These are phyloP conservation scores for Pelobates cultripes DNA, from an alignment of 2,797 vertebrate species.

Conservation along the genomic window DNA sequence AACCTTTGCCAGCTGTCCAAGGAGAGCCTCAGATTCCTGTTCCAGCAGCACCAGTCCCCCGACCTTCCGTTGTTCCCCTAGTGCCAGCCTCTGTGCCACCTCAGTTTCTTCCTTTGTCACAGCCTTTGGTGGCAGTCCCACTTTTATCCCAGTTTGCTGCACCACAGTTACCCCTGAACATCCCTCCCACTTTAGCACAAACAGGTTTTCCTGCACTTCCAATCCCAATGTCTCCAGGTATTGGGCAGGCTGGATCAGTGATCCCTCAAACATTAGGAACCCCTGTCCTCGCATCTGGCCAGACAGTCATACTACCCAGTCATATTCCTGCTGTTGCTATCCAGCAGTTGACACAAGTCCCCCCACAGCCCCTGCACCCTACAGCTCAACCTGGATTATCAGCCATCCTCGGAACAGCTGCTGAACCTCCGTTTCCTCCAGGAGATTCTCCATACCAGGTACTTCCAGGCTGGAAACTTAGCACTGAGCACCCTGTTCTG, in stretches of 20 bases:
- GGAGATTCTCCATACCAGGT: constrained; percentile 89
- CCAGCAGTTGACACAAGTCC: constrained; percentile 64
- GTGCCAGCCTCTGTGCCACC: constrained; percentile 71
- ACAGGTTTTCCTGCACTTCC: constrained; percentile 77
- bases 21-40: constrained; percentile 75
- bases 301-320: constrained; percentile 65
- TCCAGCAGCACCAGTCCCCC: constrained; percentile 69
- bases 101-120: constrained; percentile 74
- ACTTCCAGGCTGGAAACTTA: constrained; percentile 68
- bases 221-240: constrained; percentile 67
- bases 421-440: constrained; percentile 77
- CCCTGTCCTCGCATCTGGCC: constrained; percentile 69
- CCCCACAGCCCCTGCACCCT: constrained; percentile 78
- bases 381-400: constrained; percentile 80
- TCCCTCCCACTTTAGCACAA: constrained; percentile 67
- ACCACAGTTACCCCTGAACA: constrained; percentile 73
- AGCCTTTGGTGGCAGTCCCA: constrained; percentile 66
- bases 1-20: constrained; percentile 75
- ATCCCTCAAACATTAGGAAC: constrained; percentile 63
- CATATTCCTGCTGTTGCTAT: constrained; percentile 74
- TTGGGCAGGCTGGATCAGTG: constrained; percentile 75
- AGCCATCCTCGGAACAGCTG: constrained; percentile 83
- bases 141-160: constrained; percentile 71
- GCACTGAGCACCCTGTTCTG: too few species aligned
- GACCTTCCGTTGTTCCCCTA: constrained; percentile 73